Evolutionary conservation across 2,888 invertebrate species (phyloP).

Genomic region (Escarpia spicata): DNA sequence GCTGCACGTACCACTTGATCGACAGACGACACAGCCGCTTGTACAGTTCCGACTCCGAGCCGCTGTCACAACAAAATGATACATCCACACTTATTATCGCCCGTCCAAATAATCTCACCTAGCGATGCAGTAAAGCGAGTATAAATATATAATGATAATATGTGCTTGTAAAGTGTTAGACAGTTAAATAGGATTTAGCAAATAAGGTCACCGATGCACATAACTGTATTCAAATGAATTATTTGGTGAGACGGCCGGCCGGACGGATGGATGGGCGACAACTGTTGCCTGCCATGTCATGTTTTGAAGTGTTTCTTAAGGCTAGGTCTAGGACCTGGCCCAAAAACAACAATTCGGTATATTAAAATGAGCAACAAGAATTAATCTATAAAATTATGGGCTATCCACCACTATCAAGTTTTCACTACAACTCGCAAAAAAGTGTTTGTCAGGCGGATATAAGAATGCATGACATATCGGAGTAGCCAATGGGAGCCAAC

Average conservation of each 20-base stretch:
- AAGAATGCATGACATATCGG: neutral
- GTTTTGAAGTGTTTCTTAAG: too few species aligned
- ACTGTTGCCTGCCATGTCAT: too few species aligned
- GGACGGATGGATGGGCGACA: too few species aligned
- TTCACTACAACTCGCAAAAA: neutral
- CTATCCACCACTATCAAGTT: too few species aligned
- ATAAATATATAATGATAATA: neutral
- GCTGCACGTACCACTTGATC: slow-evolving; percentile 52
- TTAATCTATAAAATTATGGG: too few species aligned
- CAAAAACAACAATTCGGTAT: too few species aligned
- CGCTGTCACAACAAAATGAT: neutral
- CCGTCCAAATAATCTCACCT: neutral
- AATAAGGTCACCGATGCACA: too few species aligned
- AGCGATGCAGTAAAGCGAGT: neutral
- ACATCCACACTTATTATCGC: neutral
- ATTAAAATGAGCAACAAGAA: too few species aligned
- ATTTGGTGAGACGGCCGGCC: too few species aligned
- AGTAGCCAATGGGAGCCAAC: too few species aligned
- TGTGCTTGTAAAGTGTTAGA: neutral
- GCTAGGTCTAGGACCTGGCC: too few species aligned
- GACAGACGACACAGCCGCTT: slow-evolving; percentile 48
- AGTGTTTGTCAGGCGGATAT: neutral
- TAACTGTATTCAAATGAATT: too few species aligned
- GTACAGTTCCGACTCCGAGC: neutral
- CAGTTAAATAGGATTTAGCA: neutral